Base-by-base conservation (phyloP, 2,113 vertebrate genomes). In the Malaclemys terrapin region DNA sequence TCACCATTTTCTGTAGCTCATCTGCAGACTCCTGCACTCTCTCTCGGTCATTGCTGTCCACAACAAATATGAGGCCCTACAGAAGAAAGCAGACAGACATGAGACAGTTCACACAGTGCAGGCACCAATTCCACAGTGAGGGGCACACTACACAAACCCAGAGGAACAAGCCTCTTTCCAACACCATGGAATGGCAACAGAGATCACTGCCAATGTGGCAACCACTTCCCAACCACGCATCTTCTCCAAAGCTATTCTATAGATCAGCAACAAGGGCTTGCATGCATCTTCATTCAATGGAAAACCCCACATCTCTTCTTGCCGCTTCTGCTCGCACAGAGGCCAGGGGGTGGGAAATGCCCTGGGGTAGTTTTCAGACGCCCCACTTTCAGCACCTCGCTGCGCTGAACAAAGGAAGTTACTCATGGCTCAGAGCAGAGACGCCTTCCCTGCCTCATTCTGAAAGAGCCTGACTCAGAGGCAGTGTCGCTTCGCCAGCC, bases 11-110 rank as follows among this genome's bases (percentile, higher is more conserved):
- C 90, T 98, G 97, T 50, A 99, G 99, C 90, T 99, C 99, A 1
- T 99, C 99, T 3, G 98, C 97, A 62, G 99, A 99, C 92, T 99
- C 99, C 24, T 98, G 97, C 89, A 99, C 98, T 91, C 99, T 97
- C 94, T 99, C 99, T 69, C 99, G 97, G 98, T 99, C 99, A 4
- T 99, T 99, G 95, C 99, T 99, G 98, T 99, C 99, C 94, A 99
- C 99, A 91, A 99, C 99, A 54, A 99, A 99, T 98, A 99, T 99
- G 89, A 99, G 98, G 85, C 99, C 99, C 99, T 99, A 88, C 1
- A 25, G 49, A 35, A 76, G 59, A 82, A 78, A 35, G 87, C 91
- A 76, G 42, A 54, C 10, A 72, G 62, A 84, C 31, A 57, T 45
- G 59, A 45, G 52, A 82, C 84, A 90, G 35, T 75, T 20, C 5